Base-by-base conservation (phyloP, 1,140 invertebrate species). In the Papilio machaon region DNA sequence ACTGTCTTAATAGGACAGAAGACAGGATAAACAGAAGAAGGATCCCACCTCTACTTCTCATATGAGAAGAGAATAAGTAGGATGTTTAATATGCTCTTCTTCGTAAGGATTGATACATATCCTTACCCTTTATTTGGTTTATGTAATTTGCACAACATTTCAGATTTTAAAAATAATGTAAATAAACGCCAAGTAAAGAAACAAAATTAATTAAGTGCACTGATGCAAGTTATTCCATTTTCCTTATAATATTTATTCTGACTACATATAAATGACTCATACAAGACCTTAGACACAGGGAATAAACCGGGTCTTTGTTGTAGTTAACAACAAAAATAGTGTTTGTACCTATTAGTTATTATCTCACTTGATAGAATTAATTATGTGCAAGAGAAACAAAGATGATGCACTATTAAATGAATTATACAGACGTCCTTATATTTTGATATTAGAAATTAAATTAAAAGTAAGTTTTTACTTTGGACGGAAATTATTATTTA, bases 271-370 rank as follows among this genome's bases (percentile, higher is more conserved):
- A 35, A 70, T 70, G 60, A 70, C 64, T 70, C 64, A 70, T 35
- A 70, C 23, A 70, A 70, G 64, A 70, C 64, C 64, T 70, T 15
- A 35, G 23, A 13, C 2, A 5, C 64, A 70, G 64, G 64, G 64
- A 70, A 70, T 70, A 15, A 70, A 70, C 64, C 64, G 64, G 64
- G 30, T 70, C 64, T 70, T 70, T 70, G 64, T 70, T 70, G 64
- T 35, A 30, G 30, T 38, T 70, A 38, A 35, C 11, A 30, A 64
- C 60, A 64, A 64, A 11, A 64, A 10, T 35, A 23, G 2, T 10
- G 30, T 70, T 54, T 15, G 17, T 17, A 17, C 17, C 17, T 54
- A 35, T 67, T 23, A 60, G 8, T 67, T 67, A 35, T 70, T 64
- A 64, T 30, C 30, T 15, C 17, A 70, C 11, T 15, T 11, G 64